Conservation (phyloP, 2,113 vertebrate species). For the Limnothrissa miodon region DNA sequence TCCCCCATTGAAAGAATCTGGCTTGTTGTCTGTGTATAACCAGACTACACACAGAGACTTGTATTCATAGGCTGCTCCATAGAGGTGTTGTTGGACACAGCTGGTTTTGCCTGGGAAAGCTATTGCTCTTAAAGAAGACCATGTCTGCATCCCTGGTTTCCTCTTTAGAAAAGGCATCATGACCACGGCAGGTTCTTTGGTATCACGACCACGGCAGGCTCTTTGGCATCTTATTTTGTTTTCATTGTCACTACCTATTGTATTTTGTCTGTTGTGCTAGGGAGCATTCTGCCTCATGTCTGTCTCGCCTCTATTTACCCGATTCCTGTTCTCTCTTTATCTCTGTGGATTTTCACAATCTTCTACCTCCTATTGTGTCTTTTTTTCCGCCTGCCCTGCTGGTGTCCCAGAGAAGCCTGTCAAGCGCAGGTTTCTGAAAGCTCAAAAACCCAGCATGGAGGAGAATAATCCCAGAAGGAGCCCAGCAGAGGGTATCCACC, state of each 20-base stretch:
- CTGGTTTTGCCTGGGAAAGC: too few species aligned
- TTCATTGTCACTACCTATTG: not conserved
- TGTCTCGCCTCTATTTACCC: too few species aligned
- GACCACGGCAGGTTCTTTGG: too few species aligned
- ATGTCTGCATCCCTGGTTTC: too few species aligned
- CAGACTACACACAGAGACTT: not conserved
- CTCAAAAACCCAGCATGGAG: slow-evolving; percentile 58
- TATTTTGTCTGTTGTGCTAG: too few species aligned
- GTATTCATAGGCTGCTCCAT: too few species aligned
- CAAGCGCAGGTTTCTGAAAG: slow-evolving; percentile 72
- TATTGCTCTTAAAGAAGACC: too few species aligned
- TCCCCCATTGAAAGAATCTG: not conserved
- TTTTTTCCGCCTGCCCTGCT: slow-evolving; percentile 9
- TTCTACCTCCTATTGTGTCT: slow-evolving; percentile 31
- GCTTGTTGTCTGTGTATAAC: not conserved
- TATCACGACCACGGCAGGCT: too few species aligned
- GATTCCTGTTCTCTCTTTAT: not conserved
- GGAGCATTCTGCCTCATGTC: too few species aligned
- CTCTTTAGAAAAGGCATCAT: too few species aligned
- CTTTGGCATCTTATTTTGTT: too few species aligned
- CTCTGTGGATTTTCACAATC: not conserved
- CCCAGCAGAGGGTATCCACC: slow-evolving; percentile 29
- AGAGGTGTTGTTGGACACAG: too few species aligned
- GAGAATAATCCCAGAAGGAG: slow-evolving; percentile 34
- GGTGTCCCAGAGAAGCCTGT: slow-evolving; percentile 50